Conservation (phyloP, 2,888 invertebrate genomes). For the Ashinkailepas kermadecensis region DNA sequence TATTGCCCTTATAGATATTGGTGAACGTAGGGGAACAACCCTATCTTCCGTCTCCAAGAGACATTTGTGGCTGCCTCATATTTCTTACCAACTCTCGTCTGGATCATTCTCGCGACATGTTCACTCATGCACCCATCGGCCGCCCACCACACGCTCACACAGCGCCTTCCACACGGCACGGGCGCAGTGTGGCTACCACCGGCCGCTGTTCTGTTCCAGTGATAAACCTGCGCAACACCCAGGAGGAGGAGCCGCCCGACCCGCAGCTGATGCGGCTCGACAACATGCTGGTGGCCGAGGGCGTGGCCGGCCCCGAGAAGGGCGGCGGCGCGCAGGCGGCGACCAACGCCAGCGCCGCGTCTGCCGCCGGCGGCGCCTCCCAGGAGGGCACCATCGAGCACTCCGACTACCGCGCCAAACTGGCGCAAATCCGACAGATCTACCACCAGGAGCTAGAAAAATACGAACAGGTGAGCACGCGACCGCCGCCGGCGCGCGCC, state of each 20-base stretch:
- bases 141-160: too few species aligned
- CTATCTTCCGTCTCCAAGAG: too few species aligned
- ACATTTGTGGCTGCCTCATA: too few species aligned
- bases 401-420: conserved; percentile 97
- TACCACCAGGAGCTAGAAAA: conserved; percentile 99
- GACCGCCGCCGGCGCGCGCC: too few species aligned
- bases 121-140: too few species aligned
- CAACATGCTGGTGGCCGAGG: conserved; percentile 96
- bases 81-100: too few species aligned
- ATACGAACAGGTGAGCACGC: conserved; percentile 74
- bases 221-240: conserved; percentile 87
- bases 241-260: conserved; percentile 97
- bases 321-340: conserved; percentile 62
- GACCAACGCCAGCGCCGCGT: conserved; percentile 78
- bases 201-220: conserved; percentile 48
- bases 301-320: conserved; percentile 65
- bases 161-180: too few species aligned
- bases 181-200: too few species aligned
- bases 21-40: too few species aligned
- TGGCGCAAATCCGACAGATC: conserved; percentile 96
- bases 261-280: conserved; percentile 97
- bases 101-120: too few species aligned
- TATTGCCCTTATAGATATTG: too few species aligned
- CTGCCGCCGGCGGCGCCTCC: conserved; percentile 53
- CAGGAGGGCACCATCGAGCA: conserved; percentile 93